phyloP scores from a whole-genome alignment of 2,113 vertebrate genomes.

The Lasiurus cinereus region DNA sequence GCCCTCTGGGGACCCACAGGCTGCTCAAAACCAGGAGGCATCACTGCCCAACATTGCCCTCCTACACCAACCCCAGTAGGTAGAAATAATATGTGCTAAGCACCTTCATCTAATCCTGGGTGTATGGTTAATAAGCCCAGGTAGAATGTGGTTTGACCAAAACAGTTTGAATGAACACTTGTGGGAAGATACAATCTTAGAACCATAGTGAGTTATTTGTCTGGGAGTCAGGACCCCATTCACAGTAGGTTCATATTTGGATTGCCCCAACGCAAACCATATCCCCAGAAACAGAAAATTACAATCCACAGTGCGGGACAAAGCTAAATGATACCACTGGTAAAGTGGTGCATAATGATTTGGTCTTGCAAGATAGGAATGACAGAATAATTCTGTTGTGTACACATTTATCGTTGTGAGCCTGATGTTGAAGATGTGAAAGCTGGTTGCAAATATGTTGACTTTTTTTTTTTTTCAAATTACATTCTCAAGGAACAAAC shows the following conservation, averaged over 20 bases:
- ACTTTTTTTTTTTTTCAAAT: background rate
- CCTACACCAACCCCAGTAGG: too few relatives aligned
- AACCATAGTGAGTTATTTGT: constrained; percentile 11
- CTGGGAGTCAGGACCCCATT: background rate
- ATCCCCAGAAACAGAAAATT: background rate
- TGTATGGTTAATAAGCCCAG: background rate
- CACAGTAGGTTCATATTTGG: background rate
- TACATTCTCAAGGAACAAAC: constrained; percentile 23
- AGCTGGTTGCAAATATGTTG: constrained; percentile 5
- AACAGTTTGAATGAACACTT: background rate
- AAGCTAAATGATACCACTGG: background rate
- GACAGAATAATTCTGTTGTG: background rate
- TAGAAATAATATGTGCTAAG: background rate
- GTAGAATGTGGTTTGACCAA: background rate
- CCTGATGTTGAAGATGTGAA: background rate
- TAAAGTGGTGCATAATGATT: background rate
- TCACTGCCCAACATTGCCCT: background rate
- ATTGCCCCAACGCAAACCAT: background rate
- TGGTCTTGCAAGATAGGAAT: background rate
- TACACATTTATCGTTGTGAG: background rate
- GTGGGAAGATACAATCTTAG: background rate
- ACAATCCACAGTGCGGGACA: background rate
- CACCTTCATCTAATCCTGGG: background rate
- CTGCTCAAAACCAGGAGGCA: background rate
- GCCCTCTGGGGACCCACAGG: background rate